These are phyloP conservation scores for Brotogeris chrysoptera DNA, from an alignment of 2,797 vertebrate genomes.

Conservation along the genomic window DNA sequence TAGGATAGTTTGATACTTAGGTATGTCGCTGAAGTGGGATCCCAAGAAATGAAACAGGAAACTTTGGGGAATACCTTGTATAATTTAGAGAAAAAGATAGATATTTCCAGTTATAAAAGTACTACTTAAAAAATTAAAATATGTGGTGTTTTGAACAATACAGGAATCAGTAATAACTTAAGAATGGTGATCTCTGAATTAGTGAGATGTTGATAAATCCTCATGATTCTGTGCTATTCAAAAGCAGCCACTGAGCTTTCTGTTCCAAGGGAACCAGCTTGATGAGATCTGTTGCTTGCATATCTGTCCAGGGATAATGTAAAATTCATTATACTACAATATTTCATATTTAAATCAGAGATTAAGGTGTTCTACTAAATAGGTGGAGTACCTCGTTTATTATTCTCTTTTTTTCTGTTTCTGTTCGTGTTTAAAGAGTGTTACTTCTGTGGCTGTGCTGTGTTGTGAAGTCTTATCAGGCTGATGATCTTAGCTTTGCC, in stretches of 20 bases:
- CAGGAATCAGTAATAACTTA: background rate
- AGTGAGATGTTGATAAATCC: background rate
- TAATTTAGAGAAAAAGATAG: background rate
- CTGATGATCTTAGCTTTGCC: background rate
- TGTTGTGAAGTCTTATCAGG: background rate
- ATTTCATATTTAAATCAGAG: background rate
- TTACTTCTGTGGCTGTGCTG: background rate
- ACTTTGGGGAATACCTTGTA: background rate
- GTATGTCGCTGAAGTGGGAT: background rate
- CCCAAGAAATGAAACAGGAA: background rate
- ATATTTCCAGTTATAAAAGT: background rate
- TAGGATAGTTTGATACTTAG: background rate
- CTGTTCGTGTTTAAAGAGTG: background rate
- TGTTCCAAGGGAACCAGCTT: background rate
- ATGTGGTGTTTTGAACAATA: background rate
- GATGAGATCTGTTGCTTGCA: background rate
- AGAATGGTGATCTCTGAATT: background rate
- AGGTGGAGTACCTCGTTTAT: background rate
- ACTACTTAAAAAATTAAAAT: background rate
- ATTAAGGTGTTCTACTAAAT: background rate
- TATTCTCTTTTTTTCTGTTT: background rate
- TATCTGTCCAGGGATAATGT: background rate
- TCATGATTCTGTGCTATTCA: background rate
- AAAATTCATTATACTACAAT: background rate
- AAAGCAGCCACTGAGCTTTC: background rate